Percentiles rank a stretch among this genome's conserved stretches.
Conservation (phyloP, 2,113 vertebrate genomes). For the Balaeniceps rex region DNA sequence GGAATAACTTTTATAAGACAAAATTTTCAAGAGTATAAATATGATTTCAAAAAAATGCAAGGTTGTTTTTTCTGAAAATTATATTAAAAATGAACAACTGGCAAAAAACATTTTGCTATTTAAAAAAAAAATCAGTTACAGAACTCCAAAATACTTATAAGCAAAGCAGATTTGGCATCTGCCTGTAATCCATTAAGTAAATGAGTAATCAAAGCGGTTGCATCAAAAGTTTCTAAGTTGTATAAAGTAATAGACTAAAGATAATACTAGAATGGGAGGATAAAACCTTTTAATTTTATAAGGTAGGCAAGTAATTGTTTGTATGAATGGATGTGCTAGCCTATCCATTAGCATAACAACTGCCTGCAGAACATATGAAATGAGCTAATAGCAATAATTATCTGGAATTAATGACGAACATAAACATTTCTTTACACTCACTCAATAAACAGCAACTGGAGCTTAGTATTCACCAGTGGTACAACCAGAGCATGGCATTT, state of each 20-base stretch:
- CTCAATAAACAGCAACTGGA: background rate
- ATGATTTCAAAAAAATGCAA: background rate
- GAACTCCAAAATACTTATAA: background rate
- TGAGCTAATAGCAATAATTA: constrained; percentile 48
- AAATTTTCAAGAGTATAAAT: background rate
- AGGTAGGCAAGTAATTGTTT: constrained; percentile 22
- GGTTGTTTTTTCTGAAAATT: background rate
- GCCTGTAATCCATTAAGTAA: constrained; percentile 10
- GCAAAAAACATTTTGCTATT: background rate
- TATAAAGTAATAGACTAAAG: background rate
- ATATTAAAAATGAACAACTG: background rate
- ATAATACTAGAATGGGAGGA: background rate
- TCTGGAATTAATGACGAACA: background rate
- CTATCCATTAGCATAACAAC: constrained; percentile 23
- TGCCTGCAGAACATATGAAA: background rate
- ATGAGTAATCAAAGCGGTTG: background rate
- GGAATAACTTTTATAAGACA: background rate
- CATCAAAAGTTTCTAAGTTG: background rate
- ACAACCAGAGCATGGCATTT: background rate
- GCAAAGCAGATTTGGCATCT: background rate
- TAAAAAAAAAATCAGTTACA: background rate
- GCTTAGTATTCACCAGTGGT: background rate
- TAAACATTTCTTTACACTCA: background rate
- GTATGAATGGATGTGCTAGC: background rate
- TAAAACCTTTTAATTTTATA: constrained; percentile 23